These are phyloP conservation scores for Onychostruthus taczanowskii DNA, from an alignment of 2,113 vertebrate species.

Conservation along the genomic window DNA sequence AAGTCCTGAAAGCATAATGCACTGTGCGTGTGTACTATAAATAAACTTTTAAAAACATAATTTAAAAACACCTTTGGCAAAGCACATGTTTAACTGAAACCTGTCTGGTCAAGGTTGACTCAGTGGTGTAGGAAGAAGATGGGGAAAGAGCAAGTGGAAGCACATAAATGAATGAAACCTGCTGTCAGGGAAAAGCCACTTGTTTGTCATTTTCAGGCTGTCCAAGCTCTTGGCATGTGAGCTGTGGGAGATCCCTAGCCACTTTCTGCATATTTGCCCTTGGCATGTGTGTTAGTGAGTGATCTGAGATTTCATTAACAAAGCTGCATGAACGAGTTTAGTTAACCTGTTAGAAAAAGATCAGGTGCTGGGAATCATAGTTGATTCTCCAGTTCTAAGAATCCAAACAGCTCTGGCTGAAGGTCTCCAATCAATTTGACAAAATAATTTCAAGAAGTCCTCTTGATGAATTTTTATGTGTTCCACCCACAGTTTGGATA, in stretches of 20 bases:
- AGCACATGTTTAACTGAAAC: conserved; percentile 49
- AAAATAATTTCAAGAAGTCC: neutral
- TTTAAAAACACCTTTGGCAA: conserved; percentile 63
- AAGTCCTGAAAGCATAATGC: neutral
- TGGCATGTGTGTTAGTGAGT: neutral
- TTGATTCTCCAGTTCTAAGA: neutral
- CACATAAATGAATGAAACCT: conserved; percentile 48
- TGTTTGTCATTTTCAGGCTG: conserved; percentile 19
- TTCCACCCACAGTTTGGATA: neutral
- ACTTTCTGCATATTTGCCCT: neutral
- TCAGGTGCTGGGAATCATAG: neutral
- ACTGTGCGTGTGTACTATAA: conserved; percentile 34
- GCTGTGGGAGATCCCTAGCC: neutral
- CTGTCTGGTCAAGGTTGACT: conserved; percentile 29
- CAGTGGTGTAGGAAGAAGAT: conserved; percentile 49
- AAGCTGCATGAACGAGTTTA: neutral
- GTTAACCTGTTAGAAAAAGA: neutral
- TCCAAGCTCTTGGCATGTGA: neutral
- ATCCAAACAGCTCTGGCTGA: neutral
- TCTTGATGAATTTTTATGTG: conserved; percentile 8
- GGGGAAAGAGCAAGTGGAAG: conserved; percentile 39
- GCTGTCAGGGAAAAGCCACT: conserved; percentile 27
- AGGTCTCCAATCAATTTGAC: neutral
- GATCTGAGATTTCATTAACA: neutral
- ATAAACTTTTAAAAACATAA: conserved; percentile 39